Conservation (phyloP, 2,888 invertebrate species). For the Chironomus riparius region DNA sequence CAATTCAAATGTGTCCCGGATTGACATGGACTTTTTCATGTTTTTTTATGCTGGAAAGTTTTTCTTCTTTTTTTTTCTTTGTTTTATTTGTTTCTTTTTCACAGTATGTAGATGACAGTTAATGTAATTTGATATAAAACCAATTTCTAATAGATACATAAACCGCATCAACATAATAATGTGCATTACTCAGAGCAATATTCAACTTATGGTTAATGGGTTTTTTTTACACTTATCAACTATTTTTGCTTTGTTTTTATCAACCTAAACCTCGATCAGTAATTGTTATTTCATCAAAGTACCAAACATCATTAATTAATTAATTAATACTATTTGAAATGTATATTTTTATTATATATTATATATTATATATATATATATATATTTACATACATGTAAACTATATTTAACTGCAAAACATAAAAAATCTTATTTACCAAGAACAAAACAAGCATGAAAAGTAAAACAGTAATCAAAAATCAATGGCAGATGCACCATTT, state of each 20-base stretch:
- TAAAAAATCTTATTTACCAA: no score
- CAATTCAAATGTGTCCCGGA: conserved; percentile 2
- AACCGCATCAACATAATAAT: neutral
- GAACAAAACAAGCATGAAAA: no score
- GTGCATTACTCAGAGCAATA: neutral
- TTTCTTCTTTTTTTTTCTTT: neutral
- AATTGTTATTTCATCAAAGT: conserved; percentile 1
- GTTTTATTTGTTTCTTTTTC: conserved; percentile 1
- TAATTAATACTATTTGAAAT: neutral
- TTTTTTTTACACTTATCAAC: conserved; percentile 1
- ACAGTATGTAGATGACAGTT: conserved; percentile 1
- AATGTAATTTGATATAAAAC: neutral
- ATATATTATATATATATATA: neutral
- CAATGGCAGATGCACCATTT: conserved; percentile 10
- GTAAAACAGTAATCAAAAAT: neutral
- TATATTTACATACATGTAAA: neutral
- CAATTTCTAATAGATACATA: neutral
- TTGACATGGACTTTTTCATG: neutral
- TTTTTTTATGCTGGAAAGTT: neutral
- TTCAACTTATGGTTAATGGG: conserved; percentile 8
- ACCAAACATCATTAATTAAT: neutral
- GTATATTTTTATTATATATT: neutral
- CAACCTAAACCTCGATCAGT: neutral
- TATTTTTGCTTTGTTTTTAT: neutral
- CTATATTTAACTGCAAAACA: neutral